Evolutionary conservation across 2,888 invertebrate genomes (phyloP).

Genomic region (Meta bourneti): DNA sequence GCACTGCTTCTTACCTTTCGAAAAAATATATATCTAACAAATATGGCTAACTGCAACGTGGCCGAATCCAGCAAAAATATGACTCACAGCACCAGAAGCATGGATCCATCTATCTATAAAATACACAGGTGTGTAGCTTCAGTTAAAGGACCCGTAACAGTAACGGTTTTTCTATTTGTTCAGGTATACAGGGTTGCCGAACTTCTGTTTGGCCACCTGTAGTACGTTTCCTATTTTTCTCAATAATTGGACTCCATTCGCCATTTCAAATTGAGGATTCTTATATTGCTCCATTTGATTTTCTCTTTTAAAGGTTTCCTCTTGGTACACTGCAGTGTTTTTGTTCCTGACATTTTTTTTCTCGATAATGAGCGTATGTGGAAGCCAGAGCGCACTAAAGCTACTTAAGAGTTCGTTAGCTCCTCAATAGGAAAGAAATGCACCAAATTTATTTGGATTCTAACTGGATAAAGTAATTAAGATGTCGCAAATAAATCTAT

Average conservation of each 20-base stretch:
- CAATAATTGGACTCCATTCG: conserved; percentile 70
- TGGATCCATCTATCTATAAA: conserved; percentile 48
- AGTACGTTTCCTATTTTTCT: conserved; percentile 54
- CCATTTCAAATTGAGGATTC: conserved; percentile 36
- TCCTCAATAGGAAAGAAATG: background rate
- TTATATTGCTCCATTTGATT: conserved; percentile 31
- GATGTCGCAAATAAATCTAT: too few relatives aligned
- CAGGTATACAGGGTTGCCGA: conserved; percentile 64
- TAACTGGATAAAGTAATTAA: too few relatives aligned
- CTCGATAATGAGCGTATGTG: background rate
- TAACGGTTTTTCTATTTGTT: conserved; percentile 73
- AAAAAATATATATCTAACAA: conserved; percentile 44
- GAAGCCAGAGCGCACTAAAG: background rate
- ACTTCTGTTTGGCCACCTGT: conserved; percentile 68
- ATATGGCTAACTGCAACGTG: conserved; percentile 57
- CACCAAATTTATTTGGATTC: too few relatives aligned
- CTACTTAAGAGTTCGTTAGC: conserved; percentile 45
- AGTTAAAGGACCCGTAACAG: conserved; percentile 41
- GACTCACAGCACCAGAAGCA: conserved; percentile 48
- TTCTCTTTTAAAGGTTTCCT: conserved; percentile 10
- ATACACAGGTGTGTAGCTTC: conserved; percentile 66
- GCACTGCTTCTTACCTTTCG: background rate
- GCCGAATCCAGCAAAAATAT: conserved; percentile 50
- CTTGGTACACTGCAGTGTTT: background rate
- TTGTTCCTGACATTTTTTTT: conserved; percentile 16